Evolutionary conservation across 23 tunicate genomes (phyloP), one percentile per base, ranked within the genome.

Genomic region (Styela plicata): DNA sequence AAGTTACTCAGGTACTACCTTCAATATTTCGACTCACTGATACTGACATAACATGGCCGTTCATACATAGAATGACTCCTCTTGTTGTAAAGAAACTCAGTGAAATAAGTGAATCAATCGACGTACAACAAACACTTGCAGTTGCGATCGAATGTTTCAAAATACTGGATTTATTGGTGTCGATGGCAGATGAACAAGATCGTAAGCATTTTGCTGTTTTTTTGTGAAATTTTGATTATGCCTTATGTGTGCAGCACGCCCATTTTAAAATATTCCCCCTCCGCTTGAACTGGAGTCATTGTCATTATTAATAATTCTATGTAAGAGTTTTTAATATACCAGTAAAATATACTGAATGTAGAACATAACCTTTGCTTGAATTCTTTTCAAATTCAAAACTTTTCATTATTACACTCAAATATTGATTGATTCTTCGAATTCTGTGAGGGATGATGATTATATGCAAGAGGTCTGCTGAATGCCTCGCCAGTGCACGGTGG

Each of bases 61-160:
- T 86, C 80, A 82, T 93, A 73, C 91, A 88, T 71, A 86, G 89
- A 62, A 74, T 93, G 86, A 89, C 98, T 78, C 98, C 98, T 0
- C 36, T 82, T 61, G 78, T 93, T 62, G 86, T 85, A 30, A 35
- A 82, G 24, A 68, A 78, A n/a, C 67, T 88, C 2, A 70, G 35
- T 21, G 35, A 35, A 18, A 62, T 74, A 16, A 64, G 63, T 3
- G 70, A 78, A 29, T 57, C 33, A 23, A 71, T 64, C 69, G 52
- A 85, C 64, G 26, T 37, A 25, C 81, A 76, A 34, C 83, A 80
- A 16, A 66, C 80, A 61, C 69, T 74, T 33, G 34, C 73, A 27
- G 82, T 93, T 63, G 87, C 82, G 64, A 31, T 82, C 63, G 93
- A 93, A 66, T 88, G 93, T 70, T 73, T 93, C 81, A 85, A 85